Conservation (phyloP, 2,113 vertebrate genomes). For the Bufo bufo region DNA sequence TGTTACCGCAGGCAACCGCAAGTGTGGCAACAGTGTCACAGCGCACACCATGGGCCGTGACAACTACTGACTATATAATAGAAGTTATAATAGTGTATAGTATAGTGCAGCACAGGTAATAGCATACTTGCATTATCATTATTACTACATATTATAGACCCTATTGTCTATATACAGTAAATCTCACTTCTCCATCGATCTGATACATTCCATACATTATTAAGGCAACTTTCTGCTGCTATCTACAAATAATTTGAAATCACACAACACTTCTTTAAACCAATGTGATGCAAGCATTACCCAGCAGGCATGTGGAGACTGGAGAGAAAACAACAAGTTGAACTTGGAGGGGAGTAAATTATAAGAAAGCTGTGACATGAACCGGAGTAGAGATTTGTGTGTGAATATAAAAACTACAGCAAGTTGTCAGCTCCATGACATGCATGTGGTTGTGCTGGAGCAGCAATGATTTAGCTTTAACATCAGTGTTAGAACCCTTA, state of each 20-base stretch:
- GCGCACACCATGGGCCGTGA: no score
- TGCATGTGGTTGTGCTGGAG: background rate
- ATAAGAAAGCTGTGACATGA: slow-evolving; percentile 12
- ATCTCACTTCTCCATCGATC: background rate
- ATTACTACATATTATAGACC: background rate
- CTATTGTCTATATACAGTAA: background rate
- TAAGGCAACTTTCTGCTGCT: background rate
- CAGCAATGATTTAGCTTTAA: background rate
- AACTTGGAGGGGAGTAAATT: slow-evolving; percentile 36
- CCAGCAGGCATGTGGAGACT: slow-evolving; percentile 44
- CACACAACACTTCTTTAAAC: slow-evolving; percentile 35
- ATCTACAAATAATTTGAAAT: slow-evolving; percentile 36
- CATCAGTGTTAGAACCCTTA: background rate
- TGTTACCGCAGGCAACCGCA: no score
- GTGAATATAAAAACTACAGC: background rate
- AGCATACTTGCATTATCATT: background rate
- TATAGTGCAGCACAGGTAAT: background rate
- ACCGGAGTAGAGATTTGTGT: background rate
- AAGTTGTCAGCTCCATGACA: background rate
- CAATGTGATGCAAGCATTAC: slow-evolving; percentile 18
- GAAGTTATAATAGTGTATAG: no score
- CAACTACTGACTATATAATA: no score
- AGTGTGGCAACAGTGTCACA: no score
- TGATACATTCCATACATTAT: slow-evolving; percentile 10
- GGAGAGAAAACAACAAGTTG: slow-evolving; percentile 25